phyloP scores from a whole-genome alignment of 2,797 vertebrate species.

The Phaenicophaeus curvirostris region DNA sequence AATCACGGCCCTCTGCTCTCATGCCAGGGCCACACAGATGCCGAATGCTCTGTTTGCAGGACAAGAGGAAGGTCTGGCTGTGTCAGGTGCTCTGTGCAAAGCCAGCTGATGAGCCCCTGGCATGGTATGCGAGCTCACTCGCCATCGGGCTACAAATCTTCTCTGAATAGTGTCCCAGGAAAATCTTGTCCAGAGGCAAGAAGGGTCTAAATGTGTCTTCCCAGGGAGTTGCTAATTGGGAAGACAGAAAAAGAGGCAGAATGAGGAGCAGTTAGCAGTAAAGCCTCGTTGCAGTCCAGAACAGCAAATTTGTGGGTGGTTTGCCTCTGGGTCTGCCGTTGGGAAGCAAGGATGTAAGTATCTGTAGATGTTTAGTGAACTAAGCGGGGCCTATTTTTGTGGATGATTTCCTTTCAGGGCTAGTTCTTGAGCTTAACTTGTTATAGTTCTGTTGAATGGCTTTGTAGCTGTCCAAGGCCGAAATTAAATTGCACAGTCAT shows the following conservation, averaged over 20 bases:
- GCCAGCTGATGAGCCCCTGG: background rate
- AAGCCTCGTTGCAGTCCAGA: background rate
- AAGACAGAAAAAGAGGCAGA: background rate
- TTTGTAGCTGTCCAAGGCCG: background rate
- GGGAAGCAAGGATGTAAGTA: background rate
- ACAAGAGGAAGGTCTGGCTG: background rate
- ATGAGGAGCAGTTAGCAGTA: background rate
- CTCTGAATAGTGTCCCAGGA: background rate
- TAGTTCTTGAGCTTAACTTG: background rate
- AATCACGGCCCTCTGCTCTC: background rate
- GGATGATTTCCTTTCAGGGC: background rate
- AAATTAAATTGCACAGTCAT: slow-evolving; percentile 45
- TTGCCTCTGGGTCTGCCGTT: background rate
- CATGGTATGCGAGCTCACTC: background rate
- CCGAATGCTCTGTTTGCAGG: background rate
- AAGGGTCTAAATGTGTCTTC: background rate
- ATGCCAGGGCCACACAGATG: background rate
- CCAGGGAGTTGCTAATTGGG: background rate
- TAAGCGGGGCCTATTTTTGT: background rate
- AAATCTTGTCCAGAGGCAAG: background rate
- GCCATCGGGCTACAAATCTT: background rate
- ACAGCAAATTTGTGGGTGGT: background rate
- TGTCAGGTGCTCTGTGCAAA: accelerated
- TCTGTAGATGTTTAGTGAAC: background rate
- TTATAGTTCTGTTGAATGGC: background rate